Evolutionary conservation across 2,113 vertebrate genomes (phyloP), one percentile per base, ranked within the genome.

Genomic region (Sinocyclocheilus rhinocerous): DNA sequence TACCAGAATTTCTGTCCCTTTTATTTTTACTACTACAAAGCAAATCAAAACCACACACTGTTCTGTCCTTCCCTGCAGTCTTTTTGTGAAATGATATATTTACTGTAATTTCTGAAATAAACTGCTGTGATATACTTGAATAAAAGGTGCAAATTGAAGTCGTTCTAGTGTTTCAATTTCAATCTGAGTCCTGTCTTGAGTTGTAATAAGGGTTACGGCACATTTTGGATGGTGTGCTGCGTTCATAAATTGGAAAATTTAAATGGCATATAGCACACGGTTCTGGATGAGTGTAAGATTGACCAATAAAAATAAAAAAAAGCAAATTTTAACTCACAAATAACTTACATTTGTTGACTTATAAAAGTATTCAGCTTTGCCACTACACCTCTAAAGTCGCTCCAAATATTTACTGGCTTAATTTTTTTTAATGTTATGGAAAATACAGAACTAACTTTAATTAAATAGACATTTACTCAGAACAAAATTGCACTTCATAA

Each of bases 51-150:
- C 94, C 96, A 96, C 96, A 95, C 96, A 95, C 95, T 92, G 92
- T 90, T 85, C 94, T 94, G 93, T 95, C 94, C 95, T 94, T 94
- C 91, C 92, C 94, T 94, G 90, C 87, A 89, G 95, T 96, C 94
- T 97, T 94, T 95, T 96, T 96, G 96, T 98, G 93, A 92, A 95
- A 96, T 96, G 95, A 95, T 96, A 97, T 95, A 96, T 97, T 96
- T 97, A 99, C 97, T 99, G 97, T 98, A 98, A 97, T 97, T 99
- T 99, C 96, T 97, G 96, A 97, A 97, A 97, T 97, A 96, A 98
- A 97, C 97, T 99, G 97, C 97, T 99, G 97, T 99, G 97, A 98
- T 97, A 99, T 97, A 99, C 98, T 99, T 99, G 97, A 99, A 98
- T 97, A 98, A 98, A 89, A 98, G 95, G 95, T 97, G 93, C 96